Conservation (phyloP, 2,797 vertebrate species). For the Paratrypauchen microcephalus region DNA sequence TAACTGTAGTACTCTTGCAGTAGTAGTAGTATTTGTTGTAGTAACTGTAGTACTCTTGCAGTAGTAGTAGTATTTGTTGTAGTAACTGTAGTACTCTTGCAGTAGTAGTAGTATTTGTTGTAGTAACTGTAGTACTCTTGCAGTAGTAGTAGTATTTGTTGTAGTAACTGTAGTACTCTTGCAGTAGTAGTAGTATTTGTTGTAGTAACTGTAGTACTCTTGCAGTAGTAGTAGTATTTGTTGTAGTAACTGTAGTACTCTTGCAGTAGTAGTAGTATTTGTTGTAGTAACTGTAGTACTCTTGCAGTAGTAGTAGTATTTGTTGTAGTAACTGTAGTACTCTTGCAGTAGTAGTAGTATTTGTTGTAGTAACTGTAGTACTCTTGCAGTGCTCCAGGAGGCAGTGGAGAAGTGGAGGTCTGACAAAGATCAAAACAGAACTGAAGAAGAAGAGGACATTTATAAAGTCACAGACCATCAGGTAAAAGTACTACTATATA, state of each 20-base stretch:
- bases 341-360: neutral
- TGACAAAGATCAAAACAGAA: conserved; percentile 82
- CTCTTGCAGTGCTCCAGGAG: conserved; percentile 67
- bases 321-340: neutral
- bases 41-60: too few relatives aligned
- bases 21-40: too few relatives aligned
- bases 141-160: too few relatives aligned
- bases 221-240: neutral
- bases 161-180: too few relatives aligned
- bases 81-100: neutral
- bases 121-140: neutral
- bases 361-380: neutral
- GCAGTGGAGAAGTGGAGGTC: conserved; percentile 87
- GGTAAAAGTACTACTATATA: neutral
- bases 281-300: neutral
- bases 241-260: neutral
- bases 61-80: too few relatives aligned
- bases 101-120: neutral
- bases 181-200: too few relatives aligned
- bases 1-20: conserved; percentile 29
- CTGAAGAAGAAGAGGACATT: conserved; percentile 74
- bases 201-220: neutral
- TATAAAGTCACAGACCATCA: conserved; percentile 11
- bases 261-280: too few relatives aligned
- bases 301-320: neutral